Conservation (phyloP, 2,113 vertebrate species). For the Rhombomys opimus region DNA sequence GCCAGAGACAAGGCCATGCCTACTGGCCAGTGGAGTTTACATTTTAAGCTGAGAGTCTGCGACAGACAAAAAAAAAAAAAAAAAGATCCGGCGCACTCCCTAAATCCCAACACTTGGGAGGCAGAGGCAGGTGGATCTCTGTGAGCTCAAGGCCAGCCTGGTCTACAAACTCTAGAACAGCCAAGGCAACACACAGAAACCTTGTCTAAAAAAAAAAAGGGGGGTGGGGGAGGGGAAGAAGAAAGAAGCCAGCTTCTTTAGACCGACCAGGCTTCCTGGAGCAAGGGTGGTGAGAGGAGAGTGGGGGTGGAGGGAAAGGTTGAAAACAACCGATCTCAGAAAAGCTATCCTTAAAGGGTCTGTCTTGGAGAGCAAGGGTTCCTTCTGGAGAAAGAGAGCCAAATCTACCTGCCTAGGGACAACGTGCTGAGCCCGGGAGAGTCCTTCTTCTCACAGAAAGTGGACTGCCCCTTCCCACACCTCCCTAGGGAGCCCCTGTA, state of each 20-base stretch:
- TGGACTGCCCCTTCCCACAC: background rate
- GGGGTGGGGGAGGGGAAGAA: too few species aligned
- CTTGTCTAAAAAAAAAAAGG: too few species aligned
- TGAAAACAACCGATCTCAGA: background rate
- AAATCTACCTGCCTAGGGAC: background rate
- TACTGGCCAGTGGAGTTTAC: background rate
- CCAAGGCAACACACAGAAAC: too few species aligned
- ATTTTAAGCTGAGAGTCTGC: background rate
- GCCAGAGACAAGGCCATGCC: background rate
- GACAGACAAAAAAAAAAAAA: background rate
- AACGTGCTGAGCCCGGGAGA: background rate
- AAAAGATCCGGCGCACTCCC: too few species aligned
- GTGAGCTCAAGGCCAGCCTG: too few species aligned
- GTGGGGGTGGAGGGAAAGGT: too few species aligned
- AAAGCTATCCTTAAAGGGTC: background rate
- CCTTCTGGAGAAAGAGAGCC: background rate
- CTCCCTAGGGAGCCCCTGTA: background rate
- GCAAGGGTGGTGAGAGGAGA: background rate
- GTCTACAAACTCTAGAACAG: too few species aligned
- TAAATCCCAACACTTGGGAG: too few species aligned
- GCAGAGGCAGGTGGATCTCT: too few species aligned
- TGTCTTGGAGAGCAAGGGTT: background rate
- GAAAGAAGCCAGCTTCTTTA: background rate
- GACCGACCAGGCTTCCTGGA: background rate
- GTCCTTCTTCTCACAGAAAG: background rate